Evolutionary conservation across 2,113 vertebrate genomes (phyloP).

Genomic region (Grus americana): DNA sequence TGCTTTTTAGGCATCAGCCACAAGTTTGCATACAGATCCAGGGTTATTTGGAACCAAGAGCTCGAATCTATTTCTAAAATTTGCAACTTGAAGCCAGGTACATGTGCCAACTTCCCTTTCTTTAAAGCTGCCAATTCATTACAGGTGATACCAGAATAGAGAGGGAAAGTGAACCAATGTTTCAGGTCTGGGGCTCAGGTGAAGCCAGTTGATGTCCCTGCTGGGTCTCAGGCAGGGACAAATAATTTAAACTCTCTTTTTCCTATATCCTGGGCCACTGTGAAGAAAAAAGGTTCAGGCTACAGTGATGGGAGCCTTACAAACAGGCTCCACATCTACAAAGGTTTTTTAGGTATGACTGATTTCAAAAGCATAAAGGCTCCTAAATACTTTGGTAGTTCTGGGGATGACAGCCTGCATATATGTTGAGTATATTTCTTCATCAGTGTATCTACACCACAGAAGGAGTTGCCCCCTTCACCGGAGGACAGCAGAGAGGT

Average conservation of each 20-base stretch:
- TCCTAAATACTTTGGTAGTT: neutral
- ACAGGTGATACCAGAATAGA: neutral
- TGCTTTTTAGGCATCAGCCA: neutral
- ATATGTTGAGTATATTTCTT: neutral
- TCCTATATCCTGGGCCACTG: neutral
- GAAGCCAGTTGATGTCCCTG: neutral
- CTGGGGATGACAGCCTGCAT: neutral
- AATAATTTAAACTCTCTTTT: neutral
- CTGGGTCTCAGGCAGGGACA: neutral
- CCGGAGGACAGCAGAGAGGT: neutral
- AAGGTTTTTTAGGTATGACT: neutral
- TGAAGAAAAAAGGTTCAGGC: neutral
- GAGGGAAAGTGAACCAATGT: accelerated
- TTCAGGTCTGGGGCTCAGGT: neutral
- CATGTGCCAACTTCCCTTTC: neutral
- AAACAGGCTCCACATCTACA: neutral
- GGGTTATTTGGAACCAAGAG: neutral
- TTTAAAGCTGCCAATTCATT: neutral
- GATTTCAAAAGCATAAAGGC: neutral
- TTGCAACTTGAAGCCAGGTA: neutral
- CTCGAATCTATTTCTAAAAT: neutral
- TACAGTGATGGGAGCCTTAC: neutral
- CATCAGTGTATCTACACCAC: neutral
- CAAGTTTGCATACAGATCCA: neutral
- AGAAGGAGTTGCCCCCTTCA: neutral